Conservation (phyloP, 1,140 invertebrate genomes). For the Calycopis cecrops region DNA sequence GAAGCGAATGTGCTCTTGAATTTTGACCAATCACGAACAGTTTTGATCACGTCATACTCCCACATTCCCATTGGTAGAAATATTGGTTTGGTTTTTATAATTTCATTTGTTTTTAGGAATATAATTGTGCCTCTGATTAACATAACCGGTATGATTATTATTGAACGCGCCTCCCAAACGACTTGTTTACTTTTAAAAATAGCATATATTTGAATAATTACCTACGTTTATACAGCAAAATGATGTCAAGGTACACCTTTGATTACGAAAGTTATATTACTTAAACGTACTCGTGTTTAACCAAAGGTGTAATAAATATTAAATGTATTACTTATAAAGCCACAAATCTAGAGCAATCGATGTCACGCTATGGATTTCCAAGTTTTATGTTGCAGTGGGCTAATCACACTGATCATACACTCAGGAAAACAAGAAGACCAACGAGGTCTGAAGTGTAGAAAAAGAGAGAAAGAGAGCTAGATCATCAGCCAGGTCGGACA, state of each 20-base stretch:
- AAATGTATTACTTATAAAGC: no score
- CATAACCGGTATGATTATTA: not conserved
- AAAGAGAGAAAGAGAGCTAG: no score
- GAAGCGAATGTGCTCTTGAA: not conserved
- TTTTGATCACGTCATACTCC: not conserved
- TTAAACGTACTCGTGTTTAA: no score
- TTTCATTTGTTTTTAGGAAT: constrained; percentile 1
- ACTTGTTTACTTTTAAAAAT: constrained; percentile 2
- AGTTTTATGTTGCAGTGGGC: no score
- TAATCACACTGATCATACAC: no score
- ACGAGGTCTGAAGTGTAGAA: no score
- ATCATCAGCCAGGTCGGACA: no score
- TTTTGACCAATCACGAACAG: not conserved
- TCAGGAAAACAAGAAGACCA: no score
- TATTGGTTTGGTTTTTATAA: not conserved
- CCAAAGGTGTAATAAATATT: no score
- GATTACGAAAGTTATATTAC: no score
- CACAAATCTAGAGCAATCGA: no score
- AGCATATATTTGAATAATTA: constrained; percentile 1
- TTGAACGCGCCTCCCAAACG: not conserved
- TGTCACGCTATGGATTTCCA: no score
- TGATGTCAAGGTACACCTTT: constrained; percentile 4
- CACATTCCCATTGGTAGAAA: not conserved
- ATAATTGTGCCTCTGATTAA: not conserved
- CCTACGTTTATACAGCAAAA: not conserved